Evolutionary conservation across 2,113 vertebrate genomes (phyloP), one percentile per base, ranked within the genome.

Genomic region (Vanacampus margaritifer): DNA sequence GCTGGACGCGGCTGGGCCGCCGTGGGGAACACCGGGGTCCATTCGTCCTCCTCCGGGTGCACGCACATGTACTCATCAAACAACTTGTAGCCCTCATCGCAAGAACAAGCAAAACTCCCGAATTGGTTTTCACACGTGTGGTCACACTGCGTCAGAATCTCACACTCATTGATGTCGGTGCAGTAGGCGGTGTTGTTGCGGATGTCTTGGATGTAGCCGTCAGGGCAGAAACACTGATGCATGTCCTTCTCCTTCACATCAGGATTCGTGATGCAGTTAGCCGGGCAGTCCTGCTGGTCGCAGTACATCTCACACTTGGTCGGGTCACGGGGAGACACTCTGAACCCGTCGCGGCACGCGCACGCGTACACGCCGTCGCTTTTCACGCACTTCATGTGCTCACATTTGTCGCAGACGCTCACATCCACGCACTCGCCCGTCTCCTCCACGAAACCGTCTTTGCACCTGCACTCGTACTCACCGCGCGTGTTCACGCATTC

Each of bases 111-210:
- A 69, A 32, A 87, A 0, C 71, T 2, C 0, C 88, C 88, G 1
- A 67, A 62, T 0, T 0, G 0, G 21, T 88, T 88, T 0, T 45
- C 56, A n/a, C 88, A 90, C 21, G 0, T 1, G 36, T 86, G 80
- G 0, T 81, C 65, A 10, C 88, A 88, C 5, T 2, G 1, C 0
- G 0, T 0, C 12, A 43, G 7, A 0, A 0, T 0, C 0, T 36
- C 35, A 26, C 87, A 89, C 9, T 90, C 86, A 3, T 87, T 0
- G 0, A 88, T 78, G 71, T 85, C 86, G 0, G 43, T 43, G 80
- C 89, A 90, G 0, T 62, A 1, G 2, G 2, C 0, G 0, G 16
- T 50, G 0, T 8, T 2, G 50, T 74, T 46, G 0, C 1, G 6
- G 0, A 0, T 0, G 69, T 88, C 74, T 1, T 1, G 0, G 6